Conservation (phyloP, 30 jellyfish, hydroid and myxozoan genomes). For the Sanderia malayensis region DNA sequence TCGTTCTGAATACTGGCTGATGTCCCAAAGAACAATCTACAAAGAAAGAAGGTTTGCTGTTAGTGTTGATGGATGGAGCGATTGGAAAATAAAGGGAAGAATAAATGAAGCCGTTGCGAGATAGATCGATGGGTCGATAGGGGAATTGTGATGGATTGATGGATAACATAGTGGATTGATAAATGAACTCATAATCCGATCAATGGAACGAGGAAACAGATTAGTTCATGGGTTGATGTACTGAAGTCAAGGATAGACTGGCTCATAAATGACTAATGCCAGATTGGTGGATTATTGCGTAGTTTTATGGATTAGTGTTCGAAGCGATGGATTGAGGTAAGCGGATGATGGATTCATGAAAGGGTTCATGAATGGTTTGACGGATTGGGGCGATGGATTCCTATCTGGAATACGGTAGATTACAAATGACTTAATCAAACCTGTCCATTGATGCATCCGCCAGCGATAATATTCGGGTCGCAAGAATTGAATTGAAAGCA, state of each 20-base stretch:
- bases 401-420: neutral
- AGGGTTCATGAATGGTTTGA: neutral
- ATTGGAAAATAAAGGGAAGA: neutral
- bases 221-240: neutral
- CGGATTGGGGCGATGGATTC: neutral
- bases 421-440: constrained; percentile 13
- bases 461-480: constrained; percentile 82
- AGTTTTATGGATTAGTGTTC: neutral
- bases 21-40: constrained; percentile 87
- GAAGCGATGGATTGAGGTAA: neutral
- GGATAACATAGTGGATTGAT: neutral
- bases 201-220: neutral
- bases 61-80: too few relatives aligned
- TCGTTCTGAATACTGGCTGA: constrained; percentile 60
- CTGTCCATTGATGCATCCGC: constrained; percentile 96
- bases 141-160: neutral
- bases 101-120: neutral
- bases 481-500: constrained; percentile 89
- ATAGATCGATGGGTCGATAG: neutral
- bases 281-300: neutral
- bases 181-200: neutral
- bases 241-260: neutral
- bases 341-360: neutral
- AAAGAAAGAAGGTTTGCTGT: too few relatives aligned
- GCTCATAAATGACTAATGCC: neutral